Evolutionary conservation across 2,113 vertebrate species (phyloP), one percentile per base, ranked within the genome.

Genomic region (Trichechus manatus): DNA sequence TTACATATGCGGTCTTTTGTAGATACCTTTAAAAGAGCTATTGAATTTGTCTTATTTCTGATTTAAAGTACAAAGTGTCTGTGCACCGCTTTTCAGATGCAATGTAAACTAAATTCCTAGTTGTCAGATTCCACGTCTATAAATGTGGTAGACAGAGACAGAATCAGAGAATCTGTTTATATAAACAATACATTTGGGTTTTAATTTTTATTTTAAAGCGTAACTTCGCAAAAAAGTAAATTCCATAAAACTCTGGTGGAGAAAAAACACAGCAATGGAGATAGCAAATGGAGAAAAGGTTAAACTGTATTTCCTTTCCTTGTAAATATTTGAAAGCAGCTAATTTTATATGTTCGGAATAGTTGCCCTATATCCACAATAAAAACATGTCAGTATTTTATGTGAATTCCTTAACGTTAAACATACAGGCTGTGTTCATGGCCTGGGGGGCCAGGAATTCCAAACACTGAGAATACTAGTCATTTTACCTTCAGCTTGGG

Each of bases 341-440:
- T 98, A 98, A 98, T 99, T 98, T 98, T 97, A 96, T 97, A 97
- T 92, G 97, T 97, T 95, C 81, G 5, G 87, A 98, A 93, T 93
- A 98, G 97, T 93, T 97, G 96, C 87, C 97, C 96, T 97, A 95
- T 1, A 61, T 93, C 96, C 98, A 97, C 97, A 98, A 95, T 98
- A 98, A 98, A 98, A 96, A 89, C 89, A 81, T 80, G 97, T 82
- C 97, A 94, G 97, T 50, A 8, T 97, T 98, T 99, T 98, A 98
- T 96, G 98, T 96, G 98, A 98, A 98, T 98, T 99, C 98, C 98
- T 98, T 23, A 1, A 95, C 1, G 82, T 94, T 94, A 97, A 98
- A 97, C 94, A 97, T 96, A 98, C 84, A 94, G 97, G 93, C 98
- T 56, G 89, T 96, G 70, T 91, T 97, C 91, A 92, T 87, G 89